These are phyloP conservation scores for Beroe forskalii DNA, from an alignment of 37 sponge, comb jelly and placozoan species.

Conservation along the genomic window DNA sequence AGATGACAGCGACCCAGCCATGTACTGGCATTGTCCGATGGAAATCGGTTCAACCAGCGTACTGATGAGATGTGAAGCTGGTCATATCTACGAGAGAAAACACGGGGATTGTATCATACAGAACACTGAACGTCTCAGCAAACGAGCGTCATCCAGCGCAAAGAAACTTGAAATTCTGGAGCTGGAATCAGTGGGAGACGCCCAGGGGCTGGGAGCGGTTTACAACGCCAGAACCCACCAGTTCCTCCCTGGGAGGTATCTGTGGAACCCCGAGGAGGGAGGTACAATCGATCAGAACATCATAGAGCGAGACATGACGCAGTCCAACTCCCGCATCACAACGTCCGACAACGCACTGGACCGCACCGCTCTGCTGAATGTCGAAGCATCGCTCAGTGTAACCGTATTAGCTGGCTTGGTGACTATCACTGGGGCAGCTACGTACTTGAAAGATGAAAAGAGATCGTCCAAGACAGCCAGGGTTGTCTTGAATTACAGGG, in stretches of 20 bases:
- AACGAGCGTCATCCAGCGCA: not conserved
- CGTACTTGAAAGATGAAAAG: not conserved
- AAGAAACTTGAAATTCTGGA: slow-evolving; percentile 7
- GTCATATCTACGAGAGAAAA: not conserved
- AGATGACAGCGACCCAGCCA: not conserved
- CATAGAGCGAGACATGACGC: not conserved
- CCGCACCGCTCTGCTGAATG: not conserved
- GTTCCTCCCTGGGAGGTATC: slow-evolving; percentile 3
- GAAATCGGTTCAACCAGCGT: not conserved
- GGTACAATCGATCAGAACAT: not conserved
- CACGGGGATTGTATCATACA: not conserved
- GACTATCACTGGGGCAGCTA: slow-evolving; percentile 1
- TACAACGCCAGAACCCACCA: slow-evolving; percentile 30
- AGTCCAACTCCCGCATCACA: not conserved
- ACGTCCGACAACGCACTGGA: not conserved
- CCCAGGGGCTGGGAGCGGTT: not conserved
- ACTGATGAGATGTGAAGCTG: not conserved
- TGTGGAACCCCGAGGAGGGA: not conserved
- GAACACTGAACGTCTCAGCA: not conserved
- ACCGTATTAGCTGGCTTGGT: not conserved
- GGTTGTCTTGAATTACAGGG: slow-evolving; percentile 10
- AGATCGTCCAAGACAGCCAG: not conserved
- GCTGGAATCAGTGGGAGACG: not conserved
- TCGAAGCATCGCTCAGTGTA: not conserved
- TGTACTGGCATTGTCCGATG: not conserved